These are phyloP conservation scores for Eulemur coronatus DNA, from an alignment of 2,797 vertebrate genomes.

Conservation along the genomic window DNA sequence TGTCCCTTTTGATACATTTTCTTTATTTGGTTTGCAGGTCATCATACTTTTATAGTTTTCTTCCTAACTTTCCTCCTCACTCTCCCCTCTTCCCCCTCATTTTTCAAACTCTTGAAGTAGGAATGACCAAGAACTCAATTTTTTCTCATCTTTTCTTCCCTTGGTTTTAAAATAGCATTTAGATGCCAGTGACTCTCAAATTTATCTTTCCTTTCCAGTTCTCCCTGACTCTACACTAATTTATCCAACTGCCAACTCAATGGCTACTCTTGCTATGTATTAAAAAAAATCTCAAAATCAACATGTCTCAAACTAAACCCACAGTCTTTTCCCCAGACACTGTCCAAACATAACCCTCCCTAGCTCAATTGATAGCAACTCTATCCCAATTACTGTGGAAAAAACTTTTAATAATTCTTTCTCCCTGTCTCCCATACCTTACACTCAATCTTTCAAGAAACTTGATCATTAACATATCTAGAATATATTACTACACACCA, in stretches of 20 bases:
- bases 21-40: not conserved
- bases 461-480: not conserved
- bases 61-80: not conserved
- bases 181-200: not conserved
- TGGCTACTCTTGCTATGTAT: not conserved
- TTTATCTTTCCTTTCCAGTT: not conserved
- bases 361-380: not conserved
- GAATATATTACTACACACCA: not conserved
- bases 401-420: not conserved
- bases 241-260: not conserved
- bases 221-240: not conserved
- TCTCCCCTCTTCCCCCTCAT: not conserved
- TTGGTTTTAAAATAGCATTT: not conserved
- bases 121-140: not conserved
- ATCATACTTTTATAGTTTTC: not conserved
- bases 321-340: not conserved
- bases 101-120: not conserved
- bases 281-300: not conserved
- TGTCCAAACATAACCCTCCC: not conserved
- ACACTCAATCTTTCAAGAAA: not conserved
- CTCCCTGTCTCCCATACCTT: not conserved
- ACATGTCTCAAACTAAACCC: not conserved
- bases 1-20: not conserved
- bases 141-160: not conserved
- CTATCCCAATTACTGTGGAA: not conserved